These are phyloP conservation scores for Phoxinus dragarum DNA, from an alignment of 2,797 vertebrate genomes.

Conservation along the genomic window DNA sequence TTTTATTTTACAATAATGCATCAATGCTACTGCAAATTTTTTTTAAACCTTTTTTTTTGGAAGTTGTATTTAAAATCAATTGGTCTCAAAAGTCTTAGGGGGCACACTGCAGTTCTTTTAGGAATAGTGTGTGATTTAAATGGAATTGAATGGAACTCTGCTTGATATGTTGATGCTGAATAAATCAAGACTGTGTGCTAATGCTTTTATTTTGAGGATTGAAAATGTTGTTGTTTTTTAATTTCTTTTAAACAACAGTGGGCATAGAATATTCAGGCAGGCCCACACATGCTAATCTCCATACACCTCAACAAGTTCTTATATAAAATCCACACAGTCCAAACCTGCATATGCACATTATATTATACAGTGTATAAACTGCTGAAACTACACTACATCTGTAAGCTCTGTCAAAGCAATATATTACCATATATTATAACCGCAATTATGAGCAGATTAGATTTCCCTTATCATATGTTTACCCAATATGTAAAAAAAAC, in stretches of 20 bases:
- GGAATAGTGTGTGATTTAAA: constrained; percentile 2
- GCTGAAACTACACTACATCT: constrained; percentile 25
- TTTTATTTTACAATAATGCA: neutral
- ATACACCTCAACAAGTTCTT: constrained; percentile 56
- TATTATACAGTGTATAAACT: constrained; percentile 44
- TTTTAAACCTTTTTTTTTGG: too few relatives aligned
- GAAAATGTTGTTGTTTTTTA: neutral
- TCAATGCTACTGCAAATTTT: neutral
- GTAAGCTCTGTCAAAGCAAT: constrained; percentile 27
- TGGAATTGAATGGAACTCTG: neutral
- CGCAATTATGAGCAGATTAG: constrained; percentile 45
- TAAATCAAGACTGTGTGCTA: constrained; percentile 11
- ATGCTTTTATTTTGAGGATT: constrained; percentile 52
- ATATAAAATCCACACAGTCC: constrained; percentile 58
- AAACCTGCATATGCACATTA: constrained; percentile 30
- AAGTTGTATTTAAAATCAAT: neutral
- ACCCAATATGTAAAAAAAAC: constrained; percentile 21
- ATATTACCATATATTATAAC: constrained; percentile 56
- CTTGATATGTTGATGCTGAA: constrained; percentile 6
- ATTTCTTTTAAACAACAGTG: constrained; percentile 54
- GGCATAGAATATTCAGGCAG: constrained; percentile 60
- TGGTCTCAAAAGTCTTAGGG: neutral
- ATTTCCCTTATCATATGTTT: constrained; percentile 43
- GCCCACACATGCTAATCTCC: constrained; percentile 63
- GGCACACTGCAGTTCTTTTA: neutral